phyloP scores from a whole-genome alignment of 2,113 vertebrate genomes.

The Promerops cafer region DNA sequence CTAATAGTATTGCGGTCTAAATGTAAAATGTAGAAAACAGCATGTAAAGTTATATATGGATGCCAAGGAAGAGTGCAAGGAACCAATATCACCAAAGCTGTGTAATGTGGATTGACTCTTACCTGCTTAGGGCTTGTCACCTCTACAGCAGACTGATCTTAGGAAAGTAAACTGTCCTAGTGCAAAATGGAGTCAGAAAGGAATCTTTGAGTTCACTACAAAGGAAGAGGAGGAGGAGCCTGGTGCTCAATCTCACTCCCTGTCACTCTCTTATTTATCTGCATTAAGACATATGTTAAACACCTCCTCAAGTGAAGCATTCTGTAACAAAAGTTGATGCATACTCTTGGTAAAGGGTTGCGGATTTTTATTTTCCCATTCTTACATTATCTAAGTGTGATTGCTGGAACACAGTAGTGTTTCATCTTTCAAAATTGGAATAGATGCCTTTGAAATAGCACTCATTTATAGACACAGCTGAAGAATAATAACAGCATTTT shows the following conservation, averaged over 20 bases:
- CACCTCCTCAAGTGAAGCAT: background rate
- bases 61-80: background rate
- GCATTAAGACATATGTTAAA: background rate
- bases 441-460: background rate
- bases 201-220: background rate
- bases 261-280: background rate
- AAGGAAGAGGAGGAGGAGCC: background rate
- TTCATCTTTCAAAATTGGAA: background rate
- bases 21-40: background rate
- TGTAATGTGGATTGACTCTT: background rate
- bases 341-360: background rate
- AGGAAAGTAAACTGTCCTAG: background rate
- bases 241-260: background rate
- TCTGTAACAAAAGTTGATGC: background rate
- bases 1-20: background rate
- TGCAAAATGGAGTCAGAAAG: background rate
- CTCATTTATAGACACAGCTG: background rate
- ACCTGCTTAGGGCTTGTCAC: background rate
- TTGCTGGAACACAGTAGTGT: background rate
- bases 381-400: background rate
- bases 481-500: background rate
- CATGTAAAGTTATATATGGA: background rate
- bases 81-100: background rate
- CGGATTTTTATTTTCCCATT: background rate
- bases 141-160: background rate